Evolutionary conservation across 2,113 vertebrate species (phyloP).

Genomic region (Lonchura striata): DNA sequence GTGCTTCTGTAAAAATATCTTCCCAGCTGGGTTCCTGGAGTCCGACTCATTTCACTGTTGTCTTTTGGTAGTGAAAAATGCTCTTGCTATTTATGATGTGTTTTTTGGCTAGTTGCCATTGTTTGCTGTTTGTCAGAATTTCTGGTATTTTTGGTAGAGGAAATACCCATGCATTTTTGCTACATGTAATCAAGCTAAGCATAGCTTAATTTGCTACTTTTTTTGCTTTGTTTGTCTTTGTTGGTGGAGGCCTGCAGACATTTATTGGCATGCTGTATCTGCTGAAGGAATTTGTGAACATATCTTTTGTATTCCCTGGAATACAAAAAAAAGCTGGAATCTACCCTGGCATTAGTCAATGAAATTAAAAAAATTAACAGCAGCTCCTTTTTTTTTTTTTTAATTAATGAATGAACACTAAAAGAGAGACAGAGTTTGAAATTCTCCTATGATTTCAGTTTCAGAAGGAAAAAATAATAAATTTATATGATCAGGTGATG

Average conservation of each 20-base stretch:
- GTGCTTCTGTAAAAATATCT: conserved; percentile 3
- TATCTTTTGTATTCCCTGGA: neutral
- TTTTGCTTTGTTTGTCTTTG: neutral
- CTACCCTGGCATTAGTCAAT: neutral
- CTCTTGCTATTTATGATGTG: neutral
- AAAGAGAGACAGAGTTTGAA: neutral
- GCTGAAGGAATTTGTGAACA: neutral
- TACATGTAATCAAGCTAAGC: neutral
- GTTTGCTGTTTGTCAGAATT: conserved; percentile 4
- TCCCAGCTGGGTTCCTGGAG: neutral
- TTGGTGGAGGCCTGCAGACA: neutral
- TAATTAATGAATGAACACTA: neutral
- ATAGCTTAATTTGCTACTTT: neutral
- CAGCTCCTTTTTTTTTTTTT: neutral
- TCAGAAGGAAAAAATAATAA: neutral
- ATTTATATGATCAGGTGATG: neutral
- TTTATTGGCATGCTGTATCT: neutral
- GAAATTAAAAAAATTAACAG: neutral
- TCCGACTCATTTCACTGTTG: neutral
- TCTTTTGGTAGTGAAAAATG: neutral
- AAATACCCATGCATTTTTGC: neutral
- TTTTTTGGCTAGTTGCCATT: conserved; percentile 3
- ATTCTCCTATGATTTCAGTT: neutral
- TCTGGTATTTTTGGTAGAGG: neutral
- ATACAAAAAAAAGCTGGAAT: too few relatives aligned